Conservation (phyloP, 2,113 vertebrate species). For the Dromiciops gliroides region DNA sequence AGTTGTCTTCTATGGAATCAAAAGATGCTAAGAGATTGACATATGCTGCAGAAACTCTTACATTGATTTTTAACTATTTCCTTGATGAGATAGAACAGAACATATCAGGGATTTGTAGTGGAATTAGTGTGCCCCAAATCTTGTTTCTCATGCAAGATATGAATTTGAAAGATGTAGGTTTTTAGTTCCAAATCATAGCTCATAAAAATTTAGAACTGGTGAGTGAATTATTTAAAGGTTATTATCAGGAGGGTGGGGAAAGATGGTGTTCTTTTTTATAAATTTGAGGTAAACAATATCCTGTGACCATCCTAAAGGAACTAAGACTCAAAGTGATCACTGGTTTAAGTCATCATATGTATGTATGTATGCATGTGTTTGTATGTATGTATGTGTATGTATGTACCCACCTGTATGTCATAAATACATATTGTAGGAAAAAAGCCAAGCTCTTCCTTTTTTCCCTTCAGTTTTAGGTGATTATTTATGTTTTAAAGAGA, state of each 20-base stretch:
- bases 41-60: neutral
- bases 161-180: neutral
- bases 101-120: neutral
- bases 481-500: neutral
- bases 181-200: neutral
- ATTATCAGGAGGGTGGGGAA: neutral
- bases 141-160: neutral
- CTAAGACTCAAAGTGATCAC: neutral
- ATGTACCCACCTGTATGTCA: rapidly evolving
- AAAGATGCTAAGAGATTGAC: neutral
- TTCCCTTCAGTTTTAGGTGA: neutral
- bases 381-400: too few species aligned
- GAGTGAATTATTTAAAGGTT: neutral
- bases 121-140: neutral
- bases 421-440: too few species aligned
- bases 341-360: too few species aligned
- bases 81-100: neutral
- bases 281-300: neutral
- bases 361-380: too few species aligned
- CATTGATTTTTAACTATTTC: neutral
- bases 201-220: neutral
- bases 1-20: neutral
- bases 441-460: neutral
- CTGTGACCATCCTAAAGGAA: neutral
- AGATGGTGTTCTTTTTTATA: neutral